These are phyloP conservation scores for Cariama cristata DNA, from an alignment of 2,113 vertebrate species.

Conservation along the genomic window DNA sequence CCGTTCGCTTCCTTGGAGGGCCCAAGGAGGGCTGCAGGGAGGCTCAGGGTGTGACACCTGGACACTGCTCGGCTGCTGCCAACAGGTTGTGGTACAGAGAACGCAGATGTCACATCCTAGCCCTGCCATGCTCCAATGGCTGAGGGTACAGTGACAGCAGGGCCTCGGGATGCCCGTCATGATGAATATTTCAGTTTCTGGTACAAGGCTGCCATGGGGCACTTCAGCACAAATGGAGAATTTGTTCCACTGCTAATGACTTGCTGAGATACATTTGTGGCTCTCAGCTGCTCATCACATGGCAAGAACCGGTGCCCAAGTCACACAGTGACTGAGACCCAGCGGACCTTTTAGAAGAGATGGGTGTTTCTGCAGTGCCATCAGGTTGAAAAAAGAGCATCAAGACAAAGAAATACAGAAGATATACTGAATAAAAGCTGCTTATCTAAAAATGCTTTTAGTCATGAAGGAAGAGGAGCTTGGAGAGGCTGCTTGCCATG, in stretches of 20 bases:
- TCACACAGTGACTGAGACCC: too few relatives aligned
- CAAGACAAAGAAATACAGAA: not conserved
- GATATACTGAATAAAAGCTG: not conserved
- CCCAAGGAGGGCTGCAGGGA: not conserved
- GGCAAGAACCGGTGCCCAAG: not conserved
- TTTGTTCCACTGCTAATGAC: not conserved
- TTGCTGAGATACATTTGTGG: not conserved
- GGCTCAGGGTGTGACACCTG: not conserved
- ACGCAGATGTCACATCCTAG: not conserved
- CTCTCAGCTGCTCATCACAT: not conserved
- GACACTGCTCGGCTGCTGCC: not conserved
- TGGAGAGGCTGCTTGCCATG: not conserved
- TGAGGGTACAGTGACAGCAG: not conserved
- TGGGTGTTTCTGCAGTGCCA: not conserved
- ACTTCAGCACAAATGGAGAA: too few relatives aligned
- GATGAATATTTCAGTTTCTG: not conserved
- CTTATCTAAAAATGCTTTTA: not conserved
- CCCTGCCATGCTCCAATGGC: not conserved
- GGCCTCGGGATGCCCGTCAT: not conserved
- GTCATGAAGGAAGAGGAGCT: not conserved
- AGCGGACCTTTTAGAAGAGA: not conserved
- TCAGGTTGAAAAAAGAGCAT: not conserved
- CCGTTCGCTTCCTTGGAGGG: not conserved
- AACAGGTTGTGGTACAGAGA: not conserved
- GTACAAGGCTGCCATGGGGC: not conserved